Evolutionary conservation across 1,140 invertebrate species (phyloP), one percentile per base, ranked within the genome.

Genomic region (Aphis craccivora): DNA sequence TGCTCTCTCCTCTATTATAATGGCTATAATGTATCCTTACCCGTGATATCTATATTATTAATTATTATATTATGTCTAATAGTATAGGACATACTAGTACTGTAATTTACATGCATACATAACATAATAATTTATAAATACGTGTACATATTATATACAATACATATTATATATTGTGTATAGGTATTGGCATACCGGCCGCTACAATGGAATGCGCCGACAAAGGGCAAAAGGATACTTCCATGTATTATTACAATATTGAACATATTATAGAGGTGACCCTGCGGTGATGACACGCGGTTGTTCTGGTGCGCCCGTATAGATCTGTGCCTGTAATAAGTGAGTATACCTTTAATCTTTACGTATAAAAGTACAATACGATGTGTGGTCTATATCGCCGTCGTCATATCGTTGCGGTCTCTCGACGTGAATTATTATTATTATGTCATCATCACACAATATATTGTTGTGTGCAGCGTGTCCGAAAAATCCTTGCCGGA

Each of bases 381-480:
- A 92, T 92, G 76, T 92, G 91, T 92, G 91, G 76, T 91, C 90
- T 91, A 37, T 30, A 53, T 90, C 51, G n/a, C 30, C 22, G 88
- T 55, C 88, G 40, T 48, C 30, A n/a, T n/a, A 76, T 60, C 23
- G 76, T 84, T 84, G 91, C 91, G 76, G 91, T 84, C 91, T 48
- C n/a, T 55, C n/a, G n/a, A 84, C 91, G 81, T 92, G 81, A 92
- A 84, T 92, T 84, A 91, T 90, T 87, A 51, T 51, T 51, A 92
- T 92, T 92, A 84, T 84, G 91, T 92, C 90, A 53, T 84, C 45
- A 89, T 20, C n/a, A 35, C 40, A 40, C 76, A 45, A 81, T 84
- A 76, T 76, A 76, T 76, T n/a, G 60, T 76, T n/a, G 30, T 76
- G 60, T 92, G 81, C 84, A 84, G 91, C 53, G 45, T 90, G 67